Evolutionary conservation across 92 coral and sea anemone genomes (phyloP).

Genomic region (Montipora capitata): DNA sequence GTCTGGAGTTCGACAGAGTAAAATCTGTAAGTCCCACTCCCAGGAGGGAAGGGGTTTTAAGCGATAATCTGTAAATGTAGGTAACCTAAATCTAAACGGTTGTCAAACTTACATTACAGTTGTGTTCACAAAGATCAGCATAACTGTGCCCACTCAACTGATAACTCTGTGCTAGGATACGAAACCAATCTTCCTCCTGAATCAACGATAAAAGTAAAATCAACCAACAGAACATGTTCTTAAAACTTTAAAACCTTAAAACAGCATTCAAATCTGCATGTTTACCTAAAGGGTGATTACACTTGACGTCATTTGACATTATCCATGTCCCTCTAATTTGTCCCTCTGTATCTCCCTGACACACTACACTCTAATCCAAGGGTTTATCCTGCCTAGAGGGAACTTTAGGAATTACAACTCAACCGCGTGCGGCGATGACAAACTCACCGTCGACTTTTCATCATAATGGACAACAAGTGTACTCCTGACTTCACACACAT

Average conservation of each 20-base stretch:
- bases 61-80: no score
- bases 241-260: no score
- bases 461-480: constrained; percentile 73
- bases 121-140: constrained; percentile 94
- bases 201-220: background rate
- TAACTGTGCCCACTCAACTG: constrained; percentile 89
- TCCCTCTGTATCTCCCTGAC: no score
- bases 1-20: no score
- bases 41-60: no score
- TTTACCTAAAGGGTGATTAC: no score
- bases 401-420: background rate
- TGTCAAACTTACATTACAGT: constrained; percentile 79
- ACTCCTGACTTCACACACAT: constrained; percentile 85
- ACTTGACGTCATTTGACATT: no score
- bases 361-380: no score
- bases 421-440: background rate
- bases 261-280: no score
- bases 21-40: no score
- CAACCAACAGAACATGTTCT: background rate
- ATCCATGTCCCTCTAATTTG: no score
- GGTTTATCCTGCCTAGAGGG: background rate
- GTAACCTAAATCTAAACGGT: background rate
- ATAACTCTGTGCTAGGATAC: constrained; percentile 90
- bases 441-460: constrained; percentile 66
- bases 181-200: constrained; percentile 89